Evolutionary conservation across 1,140 invertebrate genomes (phyloP), one percentile per base, ranked within the genome.

Genomic region (Procambarus virginalis): DNA sequence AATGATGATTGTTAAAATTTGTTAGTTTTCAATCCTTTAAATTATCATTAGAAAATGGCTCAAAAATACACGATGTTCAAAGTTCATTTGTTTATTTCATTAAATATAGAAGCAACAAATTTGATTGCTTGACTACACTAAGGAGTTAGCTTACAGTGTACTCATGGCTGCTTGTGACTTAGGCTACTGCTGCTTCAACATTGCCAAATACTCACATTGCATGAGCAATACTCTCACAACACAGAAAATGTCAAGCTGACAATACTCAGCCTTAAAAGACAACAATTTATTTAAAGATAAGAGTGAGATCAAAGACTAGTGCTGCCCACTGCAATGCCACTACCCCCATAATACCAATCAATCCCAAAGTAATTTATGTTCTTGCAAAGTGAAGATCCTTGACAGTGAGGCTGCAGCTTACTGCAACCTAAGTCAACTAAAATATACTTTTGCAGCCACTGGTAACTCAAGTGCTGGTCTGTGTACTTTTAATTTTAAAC

Each of bases 81-180:
- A 82, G 68, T 82, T 82, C 80, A 82, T n/a, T 82, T 82, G 80
- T 90, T 85, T 90, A 90, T 90, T 90, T 90, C 89, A 85, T 90
- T 90, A 90, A 90, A 90, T 90, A 90, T 90, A 90, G 89, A 90
- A 90, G 89, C 89, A 90, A 90, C 89, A 90, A 90, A 90, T 90
- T 86, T 86, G 88, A 89, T 89, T 89, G 88, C 81, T 84, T 89
- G 88, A 89, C 88, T 89, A 89, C 76, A 84, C 82, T 89, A 89
- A 89, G 82, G 88, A 84, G 75, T 90, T 83, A 76, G 89, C 89
- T 81, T 85, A 86, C 89, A 85, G 70, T 86, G 84, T 86, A 84
- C 89, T 86, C 89, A 85, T n/a, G 49, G 77, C 76, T 78, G 76
- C 76, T 49, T 49, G 17, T 78, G 46, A 48, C 46, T 49, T 78